These are phyloP conservation scores for Dasypolia templi DNA, from an alignment of 2,888 invertebrate genomes.

Conservation along the genomic window DNA sequence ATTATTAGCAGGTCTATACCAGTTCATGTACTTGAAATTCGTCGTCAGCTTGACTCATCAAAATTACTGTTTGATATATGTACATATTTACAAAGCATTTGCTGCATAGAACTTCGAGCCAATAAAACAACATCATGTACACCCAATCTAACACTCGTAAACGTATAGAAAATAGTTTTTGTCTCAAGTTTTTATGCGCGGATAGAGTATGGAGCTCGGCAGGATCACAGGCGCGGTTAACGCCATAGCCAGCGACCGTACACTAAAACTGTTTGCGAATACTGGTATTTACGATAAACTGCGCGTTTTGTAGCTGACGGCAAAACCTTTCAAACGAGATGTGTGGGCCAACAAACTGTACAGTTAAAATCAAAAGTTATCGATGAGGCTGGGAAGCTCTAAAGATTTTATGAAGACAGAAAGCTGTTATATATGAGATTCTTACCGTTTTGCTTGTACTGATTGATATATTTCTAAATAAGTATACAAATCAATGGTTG, in stretches of 20 bases:
- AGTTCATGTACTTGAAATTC: too few species aligned
- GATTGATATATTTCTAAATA: neutral
- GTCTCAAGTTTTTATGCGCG: conserved; percentile 61
- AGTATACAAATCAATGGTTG: neutral
- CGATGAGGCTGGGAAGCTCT: neutral
- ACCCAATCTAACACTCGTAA: conserved; percentile 38
- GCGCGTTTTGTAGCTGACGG: conserved; percentile 29
- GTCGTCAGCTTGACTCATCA: neutral
- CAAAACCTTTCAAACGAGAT: conserved; percentile 38
- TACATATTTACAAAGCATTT: neutral
- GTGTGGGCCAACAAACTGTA: conserved; percentile 7
- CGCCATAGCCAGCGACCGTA: conserved; percentile 41
- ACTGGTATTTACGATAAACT: conserved; percentile 41
- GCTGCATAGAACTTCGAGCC: neutral
- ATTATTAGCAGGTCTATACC: neutral
- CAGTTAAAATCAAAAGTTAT: conserved; percentile 8
- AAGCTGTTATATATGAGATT: too few species aligned
- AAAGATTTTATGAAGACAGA: neutral
- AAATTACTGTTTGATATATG: neutral
- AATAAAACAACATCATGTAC: conserved; percentile 37
- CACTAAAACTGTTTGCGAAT: conserved; percentile 48
- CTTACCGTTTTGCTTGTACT: neutral
- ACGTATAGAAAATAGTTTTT: conserved; percentile 60
- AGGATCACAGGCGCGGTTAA: conserved; percentile 48
- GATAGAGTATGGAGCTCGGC: conserved; percentile 42